These are phyloP conservation scores for Chelmon rostratus DNA, from an alignment of 2,797 vertebrate genomes.

Conservation along the genomic window DNA sequence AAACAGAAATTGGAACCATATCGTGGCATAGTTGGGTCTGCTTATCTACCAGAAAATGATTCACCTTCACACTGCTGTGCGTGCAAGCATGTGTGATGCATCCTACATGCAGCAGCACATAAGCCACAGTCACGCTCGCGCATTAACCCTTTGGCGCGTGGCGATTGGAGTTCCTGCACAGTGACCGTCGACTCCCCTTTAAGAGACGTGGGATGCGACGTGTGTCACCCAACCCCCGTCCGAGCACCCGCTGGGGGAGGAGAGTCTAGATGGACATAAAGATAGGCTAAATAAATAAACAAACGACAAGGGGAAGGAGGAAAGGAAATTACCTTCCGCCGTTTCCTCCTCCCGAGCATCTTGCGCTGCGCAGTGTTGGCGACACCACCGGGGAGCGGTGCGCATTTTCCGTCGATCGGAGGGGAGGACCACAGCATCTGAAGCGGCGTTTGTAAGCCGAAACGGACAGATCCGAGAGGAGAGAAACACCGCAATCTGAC, in stretches of 20 bases:
- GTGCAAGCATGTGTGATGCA: constrained; percentile 38
- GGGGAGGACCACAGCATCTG: constrained; percentile 31
- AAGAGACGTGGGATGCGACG: constrained; percentile 61
- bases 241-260: constrained; percentile 57
- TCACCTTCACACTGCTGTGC: neutral
- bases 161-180: constrained; percentile 13
- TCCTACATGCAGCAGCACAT: constrained; percentile 29
- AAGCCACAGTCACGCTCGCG: constrained; percentile 36
- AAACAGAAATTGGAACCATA: neutral
- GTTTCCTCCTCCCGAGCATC: constrained; percentile 51
- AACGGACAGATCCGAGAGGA: constrained; percentile 7
- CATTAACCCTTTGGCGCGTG: constrained; percentile 61
- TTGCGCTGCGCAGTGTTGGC: constrained; percentile 61
- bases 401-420: constrained; percentile 57
- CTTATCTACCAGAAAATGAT: neutral
- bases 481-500: constrained; percentile 35
- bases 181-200: constrained; percentile 55
- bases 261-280: constrained; percentile 52
- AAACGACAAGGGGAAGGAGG: constrained; percentile 46
- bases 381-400: constrained; percentile 68
- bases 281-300: constrained; percentile 64
- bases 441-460: constrained; percentile 36
- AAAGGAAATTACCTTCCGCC: constrained; percentile 58
- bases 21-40: neutral
- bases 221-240: constrained; percentile 83